Evolutionary conservation across 2,797 vertebrate species (phyloP).

Genomic region (Pachyuromys duprasi): DNA sequence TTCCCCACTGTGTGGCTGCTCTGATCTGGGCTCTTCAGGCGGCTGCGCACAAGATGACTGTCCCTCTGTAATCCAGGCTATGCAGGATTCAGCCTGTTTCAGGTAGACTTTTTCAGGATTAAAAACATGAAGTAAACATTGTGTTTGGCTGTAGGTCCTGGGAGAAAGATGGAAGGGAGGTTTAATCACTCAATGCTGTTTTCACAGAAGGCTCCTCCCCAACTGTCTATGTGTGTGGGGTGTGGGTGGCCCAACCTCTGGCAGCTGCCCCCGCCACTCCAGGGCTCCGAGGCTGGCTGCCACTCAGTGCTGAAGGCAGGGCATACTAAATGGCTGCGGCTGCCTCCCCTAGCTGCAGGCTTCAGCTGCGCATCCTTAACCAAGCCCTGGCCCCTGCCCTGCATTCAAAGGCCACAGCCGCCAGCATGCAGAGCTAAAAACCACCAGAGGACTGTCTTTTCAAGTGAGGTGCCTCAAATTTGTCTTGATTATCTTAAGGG

Average conservation of each 20-base stretch:
- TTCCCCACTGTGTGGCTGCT: background rate
- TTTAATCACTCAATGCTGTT: constrained; percentile 65
- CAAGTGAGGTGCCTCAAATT: background rate
- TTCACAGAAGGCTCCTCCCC: background rate
- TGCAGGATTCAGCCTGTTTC: constrained; percentile 15
- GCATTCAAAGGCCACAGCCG: background rate
- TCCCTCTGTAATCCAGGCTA: background rate
- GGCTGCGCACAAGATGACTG: background rate
- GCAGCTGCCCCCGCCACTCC: constrained; percentile 6
- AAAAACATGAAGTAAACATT: constrained; percentile 43
- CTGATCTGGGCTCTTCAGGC: background rate
- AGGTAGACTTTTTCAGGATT: constrained; percentile 44
- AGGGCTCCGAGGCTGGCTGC: background rate
- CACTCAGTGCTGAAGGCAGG: background rate
- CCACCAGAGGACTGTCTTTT: background rate
- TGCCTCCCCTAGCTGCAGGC: background rate
- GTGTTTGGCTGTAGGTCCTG: constrained; percentile 45
- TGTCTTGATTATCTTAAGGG: background rate
- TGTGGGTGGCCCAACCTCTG: background rate
- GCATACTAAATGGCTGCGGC: background rate
- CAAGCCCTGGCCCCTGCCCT: background rate
- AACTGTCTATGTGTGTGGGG: background rate
- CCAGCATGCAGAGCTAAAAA: background rate
- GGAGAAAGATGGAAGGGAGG: constrained; percentile 37
- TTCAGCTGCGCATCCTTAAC: background rate